Base-by-base conservation (phyloP, 2,797 vertebrate species). In the Melanotaenia maccullochi region DNA sequence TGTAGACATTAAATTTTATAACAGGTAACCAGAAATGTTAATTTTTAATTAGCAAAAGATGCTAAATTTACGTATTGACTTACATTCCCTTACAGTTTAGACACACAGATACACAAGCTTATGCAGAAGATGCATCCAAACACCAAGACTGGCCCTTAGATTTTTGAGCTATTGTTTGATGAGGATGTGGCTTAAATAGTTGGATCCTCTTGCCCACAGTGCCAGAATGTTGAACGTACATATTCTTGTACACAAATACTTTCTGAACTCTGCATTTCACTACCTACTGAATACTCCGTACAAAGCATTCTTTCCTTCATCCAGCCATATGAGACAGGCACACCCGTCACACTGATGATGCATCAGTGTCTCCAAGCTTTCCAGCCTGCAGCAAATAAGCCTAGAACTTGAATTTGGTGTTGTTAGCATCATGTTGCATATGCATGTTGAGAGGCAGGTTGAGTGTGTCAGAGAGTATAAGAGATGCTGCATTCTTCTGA, bases 381-480 rank as follows among this genome's bases (percentile, higher is more conserved):
- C 25, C 51, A 68, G 68, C 65, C 75, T 85, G 44, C 63, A 79
- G 75, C 73, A 66, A 85, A 76, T 72, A 77, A 76, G 63, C 30
- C 58, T 60, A 44, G 25, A 82, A 71, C 63, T 79, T 72, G 67
- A 68, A 81, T 89, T 79, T 75, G 66, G 36, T 65, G 70, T 73
- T 57, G 85, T 88, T 81, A 68, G 60, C 33, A 7, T 81, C 73
- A 73, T 18, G 66, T 60, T 68, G 73, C 20, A 36, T 76, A 51
- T 68, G 65, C 60, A 49, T 69, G 55, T 33, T 62, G 68, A 83
- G 68, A 80, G 70, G 71, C 65, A 30, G 73, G 77, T 64, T 74
- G 52, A 64, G 64, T 28, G 74, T 40, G 73, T 80, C 70, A 65
- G 71, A 58, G 69, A 68, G 68, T 56, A 62, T 59, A 60, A 74